Evolutionary conservation across 2,113 vertebrate species (phyloP).

Genomic region (Cyrtonyx montezumae): DNA sequence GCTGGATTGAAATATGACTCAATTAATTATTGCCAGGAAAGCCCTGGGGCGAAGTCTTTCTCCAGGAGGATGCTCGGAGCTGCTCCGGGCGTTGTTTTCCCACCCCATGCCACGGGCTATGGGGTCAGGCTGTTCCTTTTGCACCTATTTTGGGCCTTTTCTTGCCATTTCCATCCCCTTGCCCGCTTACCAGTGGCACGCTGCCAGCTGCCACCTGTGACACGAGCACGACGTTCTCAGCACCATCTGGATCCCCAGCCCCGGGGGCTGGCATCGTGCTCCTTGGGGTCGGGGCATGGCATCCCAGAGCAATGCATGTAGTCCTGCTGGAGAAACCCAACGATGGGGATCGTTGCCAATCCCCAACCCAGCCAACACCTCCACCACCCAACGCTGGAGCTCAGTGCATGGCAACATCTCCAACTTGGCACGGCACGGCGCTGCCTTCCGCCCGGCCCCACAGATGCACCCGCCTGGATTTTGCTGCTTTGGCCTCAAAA

Average conservation of each 20-base stretch:
- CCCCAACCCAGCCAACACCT: background rate
- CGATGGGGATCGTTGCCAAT: background rate
- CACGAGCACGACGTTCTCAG: background rate
- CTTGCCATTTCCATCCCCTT: background rate
- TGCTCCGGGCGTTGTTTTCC: background rate
- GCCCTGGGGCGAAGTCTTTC: constrained; percentile 15
- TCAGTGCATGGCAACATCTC: background rate
- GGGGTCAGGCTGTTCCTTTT: background rate
- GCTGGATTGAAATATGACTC: constrained; percentile 73
- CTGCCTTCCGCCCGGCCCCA: background rate
- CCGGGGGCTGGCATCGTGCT: background rate
- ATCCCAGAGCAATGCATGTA: background rate
- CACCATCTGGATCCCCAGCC: background rate
- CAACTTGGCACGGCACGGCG: background rate
- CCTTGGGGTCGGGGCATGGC: background rate
- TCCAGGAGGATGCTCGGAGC: background rate
- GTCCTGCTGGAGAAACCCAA: background rate
- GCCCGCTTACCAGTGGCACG: rapidly evolving
- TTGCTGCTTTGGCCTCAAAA: background rate
- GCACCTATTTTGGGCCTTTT: rapidly evolving
- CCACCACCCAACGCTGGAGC: background rate
- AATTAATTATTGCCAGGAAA: constrained; percentile 61
- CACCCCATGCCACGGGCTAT: rapidly evolving
- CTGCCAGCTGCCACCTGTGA: background rate
- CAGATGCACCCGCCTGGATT: background rate